Base-by-base conservation (phyloP, 2,888 invertebrate genomes). In the Xestobium rufovillosum region DNA sequence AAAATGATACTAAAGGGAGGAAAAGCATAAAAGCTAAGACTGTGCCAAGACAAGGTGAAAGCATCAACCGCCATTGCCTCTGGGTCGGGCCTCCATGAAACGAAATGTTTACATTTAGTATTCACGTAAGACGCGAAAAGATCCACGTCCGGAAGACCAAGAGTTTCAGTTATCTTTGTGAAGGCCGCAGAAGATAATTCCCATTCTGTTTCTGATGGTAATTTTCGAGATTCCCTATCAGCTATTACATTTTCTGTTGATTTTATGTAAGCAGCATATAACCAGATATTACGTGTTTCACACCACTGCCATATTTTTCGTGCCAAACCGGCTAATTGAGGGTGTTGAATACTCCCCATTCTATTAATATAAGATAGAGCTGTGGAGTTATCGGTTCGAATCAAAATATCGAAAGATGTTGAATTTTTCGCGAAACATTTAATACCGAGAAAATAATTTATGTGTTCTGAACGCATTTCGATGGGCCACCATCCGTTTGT, bases 21-120 rank as follows among this genome's bases (percentile, higher is more conserved):
- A 28, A 47, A 47, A 4, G 45, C 45, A 35, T 48, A 46, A 30
- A 44, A 46, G 13, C 13, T 25, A 4, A 35, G 9, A 11, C 30
- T 14, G 13, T 26, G 13, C 44, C 44, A 47, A 2, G 14, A 23
- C 4, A 38, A 9, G 2, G 44, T 46, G 19, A 48, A n/a, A n/a
- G n/a, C n/a, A n/a, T n/a, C n/a, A n/a, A n/a, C n/a, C n/a, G n/a
- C n/a, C n/a, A n/a, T n/a, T n/a, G n/a, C n/a, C n/a, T n/a, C n/a
- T n/a, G n/a, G n/a, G n/a, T n/a, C n/a, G n/a, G n/a, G n/a, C n/a
- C n/a, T n/a, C n/a, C n/a, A n/a, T n/a, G 46, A 40, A 16, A 40
- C 15, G 34, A 44, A 46, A 14, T 19, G 26, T 1, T 30, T 14
- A 34, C 45, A 45, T 39, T 45, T 45, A 23, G 31, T 15, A 29